A percentile compares a stretch with the other conserved stretches of the same genome.
Evolutionary conservation across 2,888 invertebrate species (phyloP).

Genomic region (Drosophila limbata): DNA sequence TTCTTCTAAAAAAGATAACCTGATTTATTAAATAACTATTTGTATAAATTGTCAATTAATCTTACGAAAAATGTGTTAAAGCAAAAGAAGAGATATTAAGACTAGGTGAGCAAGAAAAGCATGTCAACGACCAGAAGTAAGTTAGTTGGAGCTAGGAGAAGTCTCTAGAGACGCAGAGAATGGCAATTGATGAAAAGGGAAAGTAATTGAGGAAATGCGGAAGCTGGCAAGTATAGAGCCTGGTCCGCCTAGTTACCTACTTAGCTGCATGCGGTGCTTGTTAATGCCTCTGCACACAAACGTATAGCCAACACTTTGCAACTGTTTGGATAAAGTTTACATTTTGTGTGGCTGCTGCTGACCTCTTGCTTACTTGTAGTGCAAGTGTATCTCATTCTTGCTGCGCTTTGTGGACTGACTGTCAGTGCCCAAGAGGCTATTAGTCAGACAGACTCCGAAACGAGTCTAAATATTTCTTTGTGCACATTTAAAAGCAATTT

Average conservation of each 20-base stretch:
- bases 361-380: constrained; percentile 11
- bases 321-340: constrained; percentile 18
- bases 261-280: constrained; percentile 4
- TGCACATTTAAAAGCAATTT: constrained; percentile 75
- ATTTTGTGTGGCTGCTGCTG: constrained; percentile 15
- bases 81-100: not conserved
- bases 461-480: constrained; percentile 66
- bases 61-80: no score
- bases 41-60: no score
- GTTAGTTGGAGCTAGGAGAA: not conserved
- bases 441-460: constrained; percentile 54
- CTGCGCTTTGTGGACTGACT: constrained; percentile 56
- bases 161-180: not conserved
- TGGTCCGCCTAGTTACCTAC: constrained; percentile 2
- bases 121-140: not conserved
- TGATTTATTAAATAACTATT: no score
- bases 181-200: not conserved
- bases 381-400: constrained; percentile 14
- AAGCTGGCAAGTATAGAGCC: constrained; percentile 4
- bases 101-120: not conserved
- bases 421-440: constrained; percentile 64
- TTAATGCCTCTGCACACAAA: constrained; percentile 2
- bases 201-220: constrained; percentile 1
- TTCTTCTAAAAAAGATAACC: no score
- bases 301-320: constrained; percentile 14